Evolutionary conservation across 1,140 invertebrate genomes (phyloP).

Genomic region (Apis florea): DNA sequence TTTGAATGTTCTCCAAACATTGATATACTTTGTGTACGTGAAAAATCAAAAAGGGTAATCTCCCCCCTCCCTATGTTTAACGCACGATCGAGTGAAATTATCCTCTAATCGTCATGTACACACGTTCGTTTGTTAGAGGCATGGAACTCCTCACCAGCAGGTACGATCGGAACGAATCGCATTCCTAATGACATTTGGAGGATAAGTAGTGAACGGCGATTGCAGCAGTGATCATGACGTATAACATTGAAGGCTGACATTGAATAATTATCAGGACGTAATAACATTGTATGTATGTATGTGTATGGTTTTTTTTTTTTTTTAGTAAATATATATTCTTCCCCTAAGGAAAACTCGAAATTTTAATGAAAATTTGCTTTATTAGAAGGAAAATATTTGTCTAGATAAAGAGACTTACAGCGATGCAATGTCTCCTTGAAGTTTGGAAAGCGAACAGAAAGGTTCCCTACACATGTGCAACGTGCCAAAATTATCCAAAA

Average conservation of each 20-base stretch:
- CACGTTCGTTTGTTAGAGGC: not conserved
- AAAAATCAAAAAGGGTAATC: not conserved
- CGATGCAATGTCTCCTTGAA: not conserved
- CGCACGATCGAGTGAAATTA: not conserved
- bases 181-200: not conserved
- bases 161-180: not conserved
- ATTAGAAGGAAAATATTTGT: not conserved
- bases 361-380: not conserved
- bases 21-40: not conserved
- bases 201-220: not conserved
- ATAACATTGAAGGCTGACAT: not conserved
- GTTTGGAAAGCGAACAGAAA: not conserved
- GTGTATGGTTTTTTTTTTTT: no score
- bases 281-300: not conserved
- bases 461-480: not conserved
- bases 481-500: constrained; percentile 23
- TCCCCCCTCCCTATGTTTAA: not conserved
- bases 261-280: not conserved
- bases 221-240: not conserved
- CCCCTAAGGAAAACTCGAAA: not conserved
- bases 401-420: not conserved
- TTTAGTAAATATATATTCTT: not conserved
- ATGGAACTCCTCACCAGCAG: not conserved
- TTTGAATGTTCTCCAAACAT: not conserved
- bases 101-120: not conserved